These are phyloP conservation scores for Antedon mediterranea DNA, from an alignment of 53 echinoderm and acorn worm genomes.

Conservation along the genomic window DNA sequence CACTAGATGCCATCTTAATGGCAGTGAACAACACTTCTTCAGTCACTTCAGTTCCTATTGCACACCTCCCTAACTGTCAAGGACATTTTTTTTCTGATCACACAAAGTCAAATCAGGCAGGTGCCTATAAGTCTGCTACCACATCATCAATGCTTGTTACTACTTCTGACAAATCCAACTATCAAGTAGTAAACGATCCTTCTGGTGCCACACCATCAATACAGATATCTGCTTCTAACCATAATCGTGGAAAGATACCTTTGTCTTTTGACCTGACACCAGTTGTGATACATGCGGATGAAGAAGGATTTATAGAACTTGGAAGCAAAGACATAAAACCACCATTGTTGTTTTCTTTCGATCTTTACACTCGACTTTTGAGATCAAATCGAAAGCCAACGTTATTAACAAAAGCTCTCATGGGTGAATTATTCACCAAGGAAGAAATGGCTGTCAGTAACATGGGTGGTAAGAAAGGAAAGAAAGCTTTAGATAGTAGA, in stretches of 20 bases:
- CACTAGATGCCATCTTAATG: background rate
- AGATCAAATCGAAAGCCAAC: background rate
- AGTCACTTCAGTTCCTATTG: too few relatives aligned
- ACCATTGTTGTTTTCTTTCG: background rate
- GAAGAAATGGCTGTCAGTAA: background rate
- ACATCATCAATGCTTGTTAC: too few relatives aligned
- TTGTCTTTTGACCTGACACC: background rate
- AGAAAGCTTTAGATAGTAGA: background rate
- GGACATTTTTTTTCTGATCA: too few relatives aligned
- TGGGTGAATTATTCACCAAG: background rate
- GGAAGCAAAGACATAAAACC: background rate
- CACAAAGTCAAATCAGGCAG: too few relatives aligned
- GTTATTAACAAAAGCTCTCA: background rate
- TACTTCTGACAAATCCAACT: too few relatives aligned
- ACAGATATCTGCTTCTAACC: too few relatives aligned
- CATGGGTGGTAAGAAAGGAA: background rate
- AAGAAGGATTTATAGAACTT: background rate
- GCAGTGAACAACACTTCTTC: background rate
- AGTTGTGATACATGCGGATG: background rate
- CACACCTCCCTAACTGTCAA: too few relatives aligned
- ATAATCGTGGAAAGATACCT: too few relatives aligned
- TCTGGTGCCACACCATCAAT: too few relatives aligned
- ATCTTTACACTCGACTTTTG: background rate
- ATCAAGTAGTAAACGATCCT: too few relatives aligned
- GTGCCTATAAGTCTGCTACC: too few relatives aligned